Evolutionary conservation across 1,140 invertebrate genomes (phyloP).

Genomic region (Aphis craccivora): DNA sequence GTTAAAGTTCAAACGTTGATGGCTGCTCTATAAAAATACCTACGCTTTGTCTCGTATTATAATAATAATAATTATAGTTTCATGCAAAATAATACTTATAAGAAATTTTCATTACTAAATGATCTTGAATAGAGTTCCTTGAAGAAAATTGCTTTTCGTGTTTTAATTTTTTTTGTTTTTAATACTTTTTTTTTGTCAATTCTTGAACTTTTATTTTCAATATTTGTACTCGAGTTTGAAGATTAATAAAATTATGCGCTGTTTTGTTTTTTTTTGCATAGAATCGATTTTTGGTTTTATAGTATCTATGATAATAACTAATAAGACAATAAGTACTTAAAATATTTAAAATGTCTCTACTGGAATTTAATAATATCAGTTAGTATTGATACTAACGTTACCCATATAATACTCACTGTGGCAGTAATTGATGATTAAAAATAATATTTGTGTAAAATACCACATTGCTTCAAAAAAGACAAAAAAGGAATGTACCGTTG

Average conservation of each 20-base stretch:
- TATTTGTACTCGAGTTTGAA: neutral
- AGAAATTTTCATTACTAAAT: neutral
- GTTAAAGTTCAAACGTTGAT: neutral
- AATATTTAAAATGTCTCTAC: neutral
- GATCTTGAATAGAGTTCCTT: neutral
- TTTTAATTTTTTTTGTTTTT: neutral
- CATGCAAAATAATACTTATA: neutral
- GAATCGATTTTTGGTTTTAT: neutral
- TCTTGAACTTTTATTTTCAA: neutral
- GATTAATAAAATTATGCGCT: neutral
- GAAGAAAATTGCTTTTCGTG: neutral
- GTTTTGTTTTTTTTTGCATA: neutral
- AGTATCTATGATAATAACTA: neutral
- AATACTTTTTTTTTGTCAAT: neutral
- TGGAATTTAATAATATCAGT: neutral
- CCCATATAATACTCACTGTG: neutral
- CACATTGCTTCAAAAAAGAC: neutral
- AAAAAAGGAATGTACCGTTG: neutral
- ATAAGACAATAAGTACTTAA: neutral
- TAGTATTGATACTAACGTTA: neutral
- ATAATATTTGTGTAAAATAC: neutral
- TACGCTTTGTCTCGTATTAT: neutral
- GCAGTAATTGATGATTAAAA: neutral
- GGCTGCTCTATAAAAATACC: neutral
- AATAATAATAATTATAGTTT: neutral